These are phyloP conservation scores for Salminus brasiliensis DNA, from an alignment of 2,113 vertebrate genomes.

Conservation along the genomic window DNA sequence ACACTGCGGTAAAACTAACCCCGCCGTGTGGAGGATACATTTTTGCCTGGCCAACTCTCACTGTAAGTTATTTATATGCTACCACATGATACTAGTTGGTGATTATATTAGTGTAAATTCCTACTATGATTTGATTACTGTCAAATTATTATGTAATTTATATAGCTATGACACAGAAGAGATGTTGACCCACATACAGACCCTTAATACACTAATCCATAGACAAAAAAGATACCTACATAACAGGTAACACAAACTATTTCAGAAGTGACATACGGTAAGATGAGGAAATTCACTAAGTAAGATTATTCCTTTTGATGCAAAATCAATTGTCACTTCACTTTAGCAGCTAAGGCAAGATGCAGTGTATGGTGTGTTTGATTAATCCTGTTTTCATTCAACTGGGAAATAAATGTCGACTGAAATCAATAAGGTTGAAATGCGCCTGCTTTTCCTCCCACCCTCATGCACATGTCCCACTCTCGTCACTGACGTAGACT, in stretches of 20 bases:
- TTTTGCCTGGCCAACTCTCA: no score
- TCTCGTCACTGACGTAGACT: conserved; percentile 3
- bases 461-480: neutral
- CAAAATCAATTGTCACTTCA: neutral
- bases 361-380: neutral
- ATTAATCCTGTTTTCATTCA: neutral
- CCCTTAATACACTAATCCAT: neutral
- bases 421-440: neutral
- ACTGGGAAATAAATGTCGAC: neutral
- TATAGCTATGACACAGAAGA: no score
- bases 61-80: no score
- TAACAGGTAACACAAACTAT: neutral
- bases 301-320: neutral
- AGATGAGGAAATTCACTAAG: neutral
- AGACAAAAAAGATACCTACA: neutral
- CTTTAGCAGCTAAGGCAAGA: neutral
- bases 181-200: neutral
- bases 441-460: neutral
- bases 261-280: neutral
- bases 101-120: no score
- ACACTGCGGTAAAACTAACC: no score
- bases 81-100: no score
- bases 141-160: no score
- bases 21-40: no score
- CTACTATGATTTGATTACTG: no score